Conservation (phyloP, 2,113 vertebrate genomes). For the Elephas maximus region DNA sequence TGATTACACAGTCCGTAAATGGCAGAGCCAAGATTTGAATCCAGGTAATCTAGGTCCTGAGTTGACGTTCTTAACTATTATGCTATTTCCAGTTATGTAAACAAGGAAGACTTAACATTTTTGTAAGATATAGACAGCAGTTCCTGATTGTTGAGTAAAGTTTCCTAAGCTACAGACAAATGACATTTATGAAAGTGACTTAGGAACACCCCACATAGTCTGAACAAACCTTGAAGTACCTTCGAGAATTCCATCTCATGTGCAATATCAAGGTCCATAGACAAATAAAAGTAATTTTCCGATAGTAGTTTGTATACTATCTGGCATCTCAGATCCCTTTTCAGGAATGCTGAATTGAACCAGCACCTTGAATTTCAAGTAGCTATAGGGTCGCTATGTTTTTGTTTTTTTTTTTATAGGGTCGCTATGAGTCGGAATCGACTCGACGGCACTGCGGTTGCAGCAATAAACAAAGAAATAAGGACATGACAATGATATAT, state of each 20-base stretch:
- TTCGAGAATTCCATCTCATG: neutral
- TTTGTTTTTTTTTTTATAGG: no score
- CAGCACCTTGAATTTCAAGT: neutral
- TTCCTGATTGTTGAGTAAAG: neutral
- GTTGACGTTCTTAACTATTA: neutral
- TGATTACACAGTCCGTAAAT: neutral
- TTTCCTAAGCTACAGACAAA: slow-evolving; percentile 23
- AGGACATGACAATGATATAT: neutral
- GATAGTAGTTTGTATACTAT: neutral
- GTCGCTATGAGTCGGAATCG: no score
- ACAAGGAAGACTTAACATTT: slow-evolving; percentile 12
- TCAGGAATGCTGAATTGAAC: neutral
- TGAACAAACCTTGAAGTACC: neutral
- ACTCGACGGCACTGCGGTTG: neutral
- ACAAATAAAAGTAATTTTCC: neutral
- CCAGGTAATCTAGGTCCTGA: neutral
- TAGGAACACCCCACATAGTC: neutral
- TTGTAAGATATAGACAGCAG: neutral
- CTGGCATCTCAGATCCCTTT: neutral
- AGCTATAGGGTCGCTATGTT: neutral
- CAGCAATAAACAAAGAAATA: slow-evolving; percentile 1
- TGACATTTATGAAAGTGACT: slow-evolving; percentile 12
- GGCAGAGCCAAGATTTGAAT: neutral
- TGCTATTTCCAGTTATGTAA: neutral
- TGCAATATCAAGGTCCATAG: neutral